Percentiles rank a stretch among this genome's conserved stretches.
Evolutionary conservation across 1,140 invertebrate genomes (phyloP).

Genomic region (Cryptotermes secundus): DNA sequence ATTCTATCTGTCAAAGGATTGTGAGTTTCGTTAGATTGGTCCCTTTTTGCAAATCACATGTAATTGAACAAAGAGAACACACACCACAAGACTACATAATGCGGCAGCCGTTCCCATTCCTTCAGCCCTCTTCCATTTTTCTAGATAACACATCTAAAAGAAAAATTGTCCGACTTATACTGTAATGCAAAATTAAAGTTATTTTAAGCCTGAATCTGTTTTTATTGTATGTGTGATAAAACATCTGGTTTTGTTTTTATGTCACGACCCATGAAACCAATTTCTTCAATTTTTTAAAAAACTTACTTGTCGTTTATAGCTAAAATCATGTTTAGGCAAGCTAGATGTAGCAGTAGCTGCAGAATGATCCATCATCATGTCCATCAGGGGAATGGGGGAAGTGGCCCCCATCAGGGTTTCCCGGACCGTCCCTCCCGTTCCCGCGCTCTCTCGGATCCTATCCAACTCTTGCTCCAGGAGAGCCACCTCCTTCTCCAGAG

Average conservation of each 20-base stretch:
- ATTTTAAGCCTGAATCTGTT: background rate
- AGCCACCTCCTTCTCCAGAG: slow-evolving; percentile 78
- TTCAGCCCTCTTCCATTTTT: background rate
- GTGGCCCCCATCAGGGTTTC: background rate
- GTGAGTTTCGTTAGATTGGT: background rate
- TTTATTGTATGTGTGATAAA: background rate
- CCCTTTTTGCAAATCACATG: slow-evolving; percentile 3
- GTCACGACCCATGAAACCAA: slow-evolving; percentile 4
- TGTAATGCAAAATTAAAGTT: background rate
- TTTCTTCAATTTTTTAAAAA: slow-evolving; percentile 14
- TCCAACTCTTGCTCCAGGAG: slow-evolving; percentile 68
- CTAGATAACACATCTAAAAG: background rate
- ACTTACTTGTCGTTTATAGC: slow-evolving; percentile 80
- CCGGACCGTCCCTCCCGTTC: background rate
- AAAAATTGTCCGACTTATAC: background rate
- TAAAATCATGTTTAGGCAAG: slow-evolving; percentile 55
- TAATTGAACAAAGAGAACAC: background rate
- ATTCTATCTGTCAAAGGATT: background rate
- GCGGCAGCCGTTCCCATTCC: background rate
- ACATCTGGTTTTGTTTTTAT: background rate
- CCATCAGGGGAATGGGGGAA: slow-evolving; percentile 1
- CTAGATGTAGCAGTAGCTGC: slow-evolving; percentile 46
- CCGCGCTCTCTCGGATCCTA: slow-evolving; percentile 51
- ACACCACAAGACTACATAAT: background rate
- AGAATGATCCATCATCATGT: slow-evolving; percentile 10